Conservation (phyloP, 1,140 invertebrate species). For the Plutomurus gul region DNA sequence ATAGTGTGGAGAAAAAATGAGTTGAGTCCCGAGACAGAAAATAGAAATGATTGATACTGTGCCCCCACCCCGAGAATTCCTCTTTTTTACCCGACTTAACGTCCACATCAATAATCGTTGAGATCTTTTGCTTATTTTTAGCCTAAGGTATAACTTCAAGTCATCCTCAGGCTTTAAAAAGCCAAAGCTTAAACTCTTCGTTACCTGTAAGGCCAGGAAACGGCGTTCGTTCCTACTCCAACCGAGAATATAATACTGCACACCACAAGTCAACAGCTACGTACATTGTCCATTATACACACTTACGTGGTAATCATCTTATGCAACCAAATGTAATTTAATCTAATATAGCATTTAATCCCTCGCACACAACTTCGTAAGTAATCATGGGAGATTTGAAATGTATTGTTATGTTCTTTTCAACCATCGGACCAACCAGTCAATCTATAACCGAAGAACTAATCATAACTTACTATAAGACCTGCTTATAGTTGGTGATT, state of each 20-base stretch:
- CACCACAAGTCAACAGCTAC: no score
- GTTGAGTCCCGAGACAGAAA: slow-evolving; percentile 36
- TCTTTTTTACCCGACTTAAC: slow-evolving; percentile 17
- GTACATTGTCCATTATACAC: no score
- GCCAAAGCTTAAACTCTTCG: not conserved
- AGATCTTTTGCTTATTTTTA: slow-evolving; percentile 39
- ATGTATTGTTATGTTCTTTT: not conserved
- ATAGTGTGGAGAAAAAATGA: slow-evolving; percentile 13
- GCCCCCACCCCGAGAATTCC: slow-evolving; percentile 36
- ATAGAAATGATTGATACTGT: slow-evolving; percentile 43
- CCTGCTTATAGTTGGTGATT: no score
- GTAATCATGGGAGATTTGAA: not conserved
- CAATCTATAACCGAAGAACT: not conserved
- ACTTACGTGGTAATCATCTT: not conserved
- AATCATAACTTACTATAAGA: no score
- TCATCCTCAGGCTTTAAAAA: not conserved
- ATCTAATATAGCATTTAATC: slow-evolving; percentile 16
- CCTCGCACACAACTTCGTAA: not conserved
- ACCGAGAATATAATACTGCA: no score
- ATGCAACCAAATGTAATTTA: slow-evolving; percentile 1
- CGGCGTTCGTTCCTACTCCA: no score
- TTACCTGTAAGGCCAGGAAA: not conserved
- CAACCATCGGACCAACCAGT: not conserved
- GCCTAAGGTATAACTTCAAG: not conserved
- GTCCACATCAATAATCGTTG: slow-evolving; percentile 41